Base-by-base conservation (phyloP, 1,140 invertebrate genomes). In the Piezodorus guildinii region DNA sequence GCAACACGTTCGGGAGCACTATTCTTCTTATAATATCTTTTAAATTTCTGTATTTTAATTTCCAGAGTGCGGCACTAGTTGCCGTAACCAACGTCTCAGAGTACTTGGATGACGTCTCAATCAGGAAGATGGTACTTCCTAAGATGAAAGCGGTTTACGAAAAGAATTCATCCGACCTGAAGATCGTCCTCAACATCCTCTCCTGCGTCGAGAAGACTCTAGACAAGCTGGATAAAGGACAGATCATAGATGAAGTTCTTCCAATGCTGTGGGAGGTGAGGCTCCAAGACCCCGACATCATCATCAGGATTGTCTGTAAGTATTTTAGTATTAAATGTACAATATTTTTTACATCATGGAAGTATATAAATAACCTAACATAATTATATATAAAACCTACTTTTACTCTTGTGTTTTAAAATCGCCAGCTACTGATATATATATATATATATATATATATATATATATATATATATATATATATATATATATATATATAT, bases 181-280 rank as follows among this genome's bases (percentile, higher is more conserved):
- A 88, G 70, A 81, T 90, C 49, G 81, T 90, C 9, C 81, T 85
- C 69, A 86, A 87, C 67, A 85, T 89, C 15, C 75, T 93, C 0
- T 81, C 82, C 2, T 87, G 87, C 72, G 81, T 88, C 43, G 88
- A 91, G 71, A 83, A 83, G 62, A 88, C 88, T 2, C 75, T 95
- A 52, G 83, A 88, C 67, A 84, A 90, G 62, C 77, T 98, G 62
- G 92, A 96, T 67, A 87, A 90, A 68, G 82, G 84, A 56, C 85
- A 90, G 72, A 91, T 97, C 56, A 83, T 94, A 66, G 94, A 96
- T 69, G 88, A 94, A 68, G 90, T 98, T 0, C 79, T 97, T 67
- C 94, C 93, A 0, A 80, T 96, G 62, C 78, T 98, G n/a, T 87
- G 85, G 66, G 86, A 91, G 67, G 89, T 94, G 62, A 83, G 86